Evolutionary conservation across 2,888 invertebrate genomes (phyloP).

Genomic region (Gibbula magus): DNA sequence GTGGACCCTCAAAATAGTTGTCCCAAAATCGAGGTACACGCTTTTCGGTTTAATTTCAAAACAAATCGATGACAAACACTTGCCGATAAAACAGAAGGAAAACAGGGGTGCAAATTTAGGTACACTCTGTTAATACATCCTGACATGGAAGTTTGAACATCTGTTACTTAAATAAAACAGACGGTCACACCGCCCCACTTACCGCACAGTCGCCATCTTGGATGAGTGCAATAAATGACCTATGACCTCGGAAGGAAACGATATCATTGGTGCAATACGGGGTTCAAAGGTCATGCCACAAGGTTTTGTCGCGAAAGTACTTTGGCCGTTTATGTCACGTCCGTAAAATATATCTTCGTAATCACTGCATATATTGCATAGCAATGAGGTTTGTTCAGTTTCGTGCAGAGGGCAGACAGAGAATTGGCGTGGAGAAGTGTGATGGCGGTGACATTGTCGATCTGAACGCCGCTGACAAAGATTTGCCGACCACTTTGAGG

Average conservation of each 20-base stretch:
- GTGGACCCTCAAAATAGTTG: no score
- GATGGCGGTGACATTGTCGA: conserved; percentile 62
- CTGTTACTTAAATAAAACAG: not conserved
- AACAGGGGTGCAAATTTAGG: not conserved
- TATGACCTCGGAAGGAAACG: not conserved
- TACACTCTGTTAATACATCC: not conserved
- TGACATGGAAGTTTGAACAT: no score
- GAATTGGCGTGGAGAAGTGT: conserved; percentile 60
- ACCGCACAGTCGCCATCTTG: conserved; percentile 28
- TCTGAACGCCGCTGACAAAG: conserved; percentile 50
- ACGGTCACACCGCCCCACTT: not conserved
- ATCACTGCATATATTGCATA: not conserved
- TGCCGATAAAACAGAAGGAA: not conserved
- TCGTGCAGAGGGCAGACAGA: conserved; percentile 45
- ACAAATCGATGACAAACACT: no score
- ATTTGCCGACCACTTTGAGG: conserved; percentile 56
- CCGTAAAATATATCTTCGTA: not conserved
- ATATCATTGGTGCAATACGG: not conserved
- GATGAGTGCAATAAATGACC: not conserved
- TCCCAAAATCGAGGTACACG: no score
- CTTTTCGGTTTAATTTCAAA: no score
- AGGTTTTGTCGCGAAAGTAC: not conserved
- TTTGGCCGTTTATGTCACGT: not conserved
- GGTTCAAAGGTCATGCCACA: no score
- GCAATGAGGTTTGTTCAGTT: conserved; percentile 66